Evolutionary conservation across 1,140 invertebrate genomes (phyloP).

Genomic region (Zelostemma sp.): DNA sequence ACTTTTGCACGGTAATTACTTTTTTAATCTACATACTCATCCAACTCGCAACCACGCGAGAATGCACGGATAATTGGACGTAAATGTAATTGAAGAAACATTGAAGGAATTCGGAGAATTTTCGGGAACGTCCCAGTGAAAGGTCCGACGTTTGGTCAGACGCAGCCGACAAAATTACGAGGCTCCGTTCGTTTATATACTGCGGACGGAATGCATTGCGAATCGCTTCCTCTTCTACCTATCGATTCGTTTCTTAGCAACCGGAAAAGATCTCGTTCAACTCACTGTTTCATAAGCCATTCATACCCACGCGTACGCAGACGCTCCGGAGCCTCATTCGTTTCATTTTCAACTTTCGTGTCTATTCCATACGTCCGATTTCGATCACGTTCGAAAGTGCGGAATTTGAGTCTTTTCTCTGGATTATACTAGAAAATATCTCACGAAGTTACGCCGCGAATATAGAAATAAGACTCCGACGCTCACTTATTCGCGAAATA

Average conservation of each 20-base stretch:
- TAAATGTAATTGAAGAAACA: not conserved
- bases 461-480: constrained; percentile 17
- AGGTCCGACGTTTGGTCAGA: constrained; percentile 9
- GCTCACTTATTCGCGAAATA: not conserved
- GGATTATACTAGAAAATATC: constrained; percentile 19
- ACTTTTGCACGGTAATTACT: constrained; percentile 76
- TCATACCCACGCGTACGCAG: constrained; percentile 10
- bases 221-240: constrained; percentile 12
- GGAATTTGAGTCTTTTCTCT: constrained; percentile 16
- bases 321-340: constrained; percentile 10
- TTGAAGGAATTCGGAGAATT: constrained; percentile 4
- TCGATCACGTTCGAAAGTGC: constrained; percentile 16
- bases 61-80: not conserved
- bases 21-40: not conserved
- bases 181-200: constrained; percentile 12
- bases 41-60: too few species aligned
- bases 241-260: constrained; percentile 18
- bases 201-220: constrained; percentile 1
- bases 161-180: not conserved
- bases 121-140: not conserved
- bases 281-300: constrained; percentile 14
- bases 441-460: constrained; percentile 8
- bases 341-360: constrained; percentile 4
- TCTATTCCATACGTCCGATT: constrained; percentile 11
- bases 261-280: constrained; percentile 12